These are phyloP conservation scores for Ornithorhynchus anatinus DNA, from an alignment of 2,113 vertebrate species.

Conservation along the genomic window DNA sequence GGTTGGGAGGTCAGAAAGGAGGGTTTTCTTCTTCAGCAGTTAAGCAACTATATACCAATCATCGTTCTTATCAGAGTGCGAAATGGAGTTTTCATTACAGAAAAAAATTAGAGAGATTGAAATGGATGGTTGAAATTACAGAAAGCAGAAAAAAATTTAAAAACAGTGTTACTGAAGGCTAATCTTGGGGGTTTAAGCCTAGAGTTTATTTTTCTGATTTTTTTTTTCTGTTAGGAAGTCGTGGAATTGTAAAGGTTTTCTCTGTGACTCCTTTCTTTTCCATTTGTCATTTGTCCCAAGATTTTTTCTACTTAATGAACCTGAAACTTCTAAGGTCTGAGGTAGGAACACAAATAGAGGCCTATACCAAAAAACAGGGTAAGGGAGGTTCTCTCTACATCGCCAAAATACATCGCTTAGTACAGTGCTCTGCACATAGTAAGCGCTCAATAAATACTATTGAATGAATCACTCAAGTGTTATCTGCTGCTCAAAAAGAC, in stretches of 20 bases:
- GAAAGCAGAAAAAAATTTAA: background rate
- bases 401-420: no score
- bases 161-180: background rate
- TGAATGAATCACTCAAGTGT: no score
- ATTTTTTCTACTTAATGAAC: no score
- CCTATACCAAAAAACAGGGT: no score
- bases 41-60: background rate
- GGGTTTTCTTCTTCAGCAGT: background rate
- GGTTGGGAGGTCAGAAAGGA: no score
- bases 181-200: background rate
- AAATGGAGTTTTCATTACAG: background rate
- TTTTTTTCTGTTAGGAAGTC: background rate
- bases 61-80: background rate
- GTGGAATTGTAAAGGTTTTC: background rate
- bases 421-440: no score
- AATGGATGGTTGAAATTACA: background rate
- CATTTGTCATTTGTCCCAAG: background rate
- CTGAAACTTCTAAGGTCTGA: no score
- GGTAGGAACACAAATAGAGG: no score
- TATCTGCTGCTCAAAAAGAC: no score
- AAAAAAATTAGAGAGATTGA: background rate
- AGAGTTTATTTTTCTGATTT: background rate
- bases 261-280: background rate
- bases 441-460: no score
- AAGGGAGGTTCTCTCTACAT: no score